Evolutionary conservation across 2,888 invertebrate species (phyloP).

Genomic region (Oxyteleia sp.): DNA sequence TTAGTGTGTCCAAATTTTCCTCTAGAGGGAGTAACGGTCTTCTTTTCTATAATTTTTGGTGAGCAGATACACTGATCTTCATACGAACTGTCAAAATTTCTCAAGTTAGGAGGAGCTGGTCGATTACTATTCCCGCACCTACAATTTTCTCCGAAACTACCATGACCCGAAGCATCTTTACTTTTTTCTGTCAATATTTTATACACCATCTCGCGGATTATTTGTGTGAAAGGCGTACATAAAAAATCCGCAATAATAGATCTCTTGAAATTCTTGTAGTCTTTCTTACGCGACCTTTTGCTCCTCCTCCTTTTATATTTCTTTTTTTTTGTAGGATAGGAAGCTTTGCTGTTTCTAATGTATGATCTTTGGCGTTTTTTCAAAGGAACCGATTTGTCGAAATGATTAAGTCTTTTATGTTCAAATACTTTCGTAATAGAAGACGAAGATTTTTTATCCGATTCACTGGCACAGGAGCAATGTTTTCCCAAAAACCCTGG

Average conservation of each 20-base stretch:
- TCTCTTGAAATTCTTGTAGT: constrained; percentile 39
- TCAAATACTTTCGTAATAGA: constrained; percentile 3
- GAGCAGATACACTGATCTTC: constrained; percentile 36
- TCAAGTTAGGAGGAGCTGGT: constrained; percentile 26
- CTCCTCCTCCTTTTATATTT: constrained; percentile 7
- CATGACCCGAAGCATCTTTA: neutral
- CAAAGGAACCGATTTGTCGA: neutral
- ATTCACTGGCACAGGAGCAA: neutral
- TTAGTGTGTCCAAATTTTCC: too few relatives aligned
- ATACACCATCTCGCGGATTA: constrained; percentile 49
- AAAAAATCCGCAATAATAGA: constrained; percentile 53
- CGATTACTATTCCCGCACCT: constrained; percentile 3
- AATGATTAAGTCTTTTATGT: neutral
- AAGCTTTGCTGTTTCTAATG: constrained; percentile 1
- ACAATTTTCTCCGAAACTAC: neutral
- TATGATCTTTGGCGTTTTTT: constrained; percentile 1
- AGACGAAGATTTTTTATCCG: neutral
- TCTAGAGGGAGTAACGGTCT: too few relatives aligned
- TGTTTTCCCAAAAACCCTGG: neutral
- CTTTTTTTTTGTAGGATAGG: constrained; percentile 7
- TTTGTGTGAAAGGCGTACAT: constrained; percentile 57
- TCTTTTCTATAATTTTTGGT: too few relatives aligned
- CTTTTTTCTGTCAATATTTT: constrained; percentile 52
- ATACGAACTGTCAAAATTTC: constrained; percentile 50
- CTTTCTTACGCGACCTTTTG: constrained; percentile 2